Conservation (phyloP, 2,113 vertebrate genomes). For the Nymphicus hollandicus region DNA sequence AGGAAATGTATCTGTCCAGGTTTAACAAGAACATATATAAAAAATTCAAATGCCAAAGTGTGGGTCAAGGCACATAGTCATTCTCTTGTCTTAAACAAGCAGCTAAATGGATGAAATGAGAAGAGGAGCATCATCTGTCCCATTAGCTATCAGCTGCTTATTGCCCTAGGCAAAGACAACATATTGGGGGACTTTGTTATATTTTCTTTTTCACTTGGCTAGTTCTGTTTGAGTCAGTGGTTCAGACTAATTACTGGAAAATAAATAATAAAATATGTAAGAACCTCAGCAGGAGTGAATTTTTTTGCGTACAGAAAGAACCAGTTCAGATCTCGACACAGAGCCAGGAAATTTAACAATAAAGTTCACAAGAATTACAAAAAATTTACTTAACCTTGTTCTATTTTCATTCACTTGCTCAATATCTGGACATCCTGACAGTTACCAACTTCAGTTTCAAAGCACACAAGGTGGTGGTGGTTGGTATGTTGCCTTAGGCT, state of each 20-base stretch:
- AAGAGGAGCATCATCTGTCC: slow-evolving; percentile 64
- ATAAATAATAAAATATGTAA: slow-evolving; percentile 59
- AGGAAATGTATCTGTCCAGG: not conserved
- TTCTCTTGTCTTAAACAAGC: slow-evolving; percentile 61
- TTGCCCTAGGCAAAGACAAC: slow-evolving; percentile 50
- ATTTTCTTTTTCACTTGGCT: slow-evolving; percentile 67
- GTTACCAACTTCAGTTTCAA: not conserved
- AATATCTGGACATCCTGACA: not conserved
- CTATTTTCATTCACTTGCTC: not conserved
- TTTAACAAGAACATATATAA: not conserved
- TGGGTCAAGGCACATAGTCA: slow-evolving; percentile 29
- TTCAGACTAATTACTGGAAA: slow-evolving; percentile 63
- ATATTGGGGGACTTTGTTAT: slow-evolving; percentile 64
- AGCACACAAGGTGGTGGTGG: not conserved
- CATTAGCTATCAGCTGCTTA: slow-evolving; percentile 56
- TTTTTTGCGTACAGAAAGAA: not conserved
- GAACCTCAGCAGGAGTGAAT: not conserved
- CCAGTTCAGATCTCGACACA: not conserved
- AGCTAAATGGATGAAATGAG: slow-evolving; percentile 58
- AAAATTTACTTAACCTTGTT: not conserved
- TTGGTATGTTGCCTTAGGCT: not conserved
- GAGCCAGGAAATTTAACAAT: not conserved
- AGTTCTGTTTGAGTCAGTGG: slow-evolving; percentile 63
- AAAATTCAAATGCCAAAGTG: not conserved
- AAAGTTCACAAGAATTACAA: not conserved